Percentiles rank a stretch among this genome's conserved stretches.
Conservation (phyloP, 1,140 invertebrate species). For the Mya arenaria region DNA sequence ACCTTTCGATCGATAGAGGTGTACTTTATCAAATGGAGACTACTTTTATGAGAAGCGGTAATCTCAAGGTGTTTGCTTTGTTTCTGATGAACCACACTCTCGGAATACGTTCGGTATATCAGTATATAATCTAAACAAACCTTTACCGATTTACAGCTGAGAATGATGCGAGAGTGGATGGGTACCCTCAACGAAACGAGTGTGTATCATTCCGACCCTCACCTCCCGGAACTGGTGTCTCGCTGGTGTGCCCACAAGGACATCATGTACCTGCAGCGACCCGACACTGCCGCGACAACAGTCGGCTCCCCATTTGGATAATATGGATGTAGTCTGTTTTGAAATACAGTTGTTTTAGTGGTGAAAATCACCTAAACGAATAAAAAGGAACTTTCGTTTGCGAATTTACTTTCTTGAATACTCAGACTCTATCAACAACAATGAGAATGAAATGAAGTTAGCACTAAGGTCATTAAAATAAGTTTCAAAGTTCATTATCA, state of each 20-base stretch:
- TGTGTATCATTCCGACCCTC: slow-evolving; percentile 29
- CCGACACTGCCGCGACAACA: neutral
- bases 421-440: neutral
- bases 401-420: neutral
- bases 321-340: neutral
- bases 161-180: slow-evolving; percentile 47
- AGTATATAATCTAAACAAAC: neutral
- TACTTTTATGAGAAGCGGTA: neutral
- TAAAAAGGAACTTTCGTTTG: neutral
- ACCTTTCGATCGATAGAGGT: too few relatives aligned
- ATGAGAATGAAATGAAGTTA: neutral
- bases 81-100: neutral
- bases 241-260: slow-evolving; percentile 16
- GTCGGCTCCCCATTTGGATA: neutral
- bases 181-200: slow-evolving; percentile 1
- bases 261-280: slow-evolving; percentile 15
- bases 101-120: neutral
- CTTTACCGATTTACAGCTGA: neutral
- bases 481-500: too few relatives aligned
- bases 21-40: neutral
- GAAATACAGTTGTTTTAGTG: neutral
- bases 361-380: neutral
- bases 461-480: neutral
- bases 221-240: neutral
- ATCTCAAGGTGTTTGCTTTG: neutral